Evolutionary conservation across 2,113 vertebrate species (phyloP).

Genomic region (Ploceus nigricollis): DNA sequence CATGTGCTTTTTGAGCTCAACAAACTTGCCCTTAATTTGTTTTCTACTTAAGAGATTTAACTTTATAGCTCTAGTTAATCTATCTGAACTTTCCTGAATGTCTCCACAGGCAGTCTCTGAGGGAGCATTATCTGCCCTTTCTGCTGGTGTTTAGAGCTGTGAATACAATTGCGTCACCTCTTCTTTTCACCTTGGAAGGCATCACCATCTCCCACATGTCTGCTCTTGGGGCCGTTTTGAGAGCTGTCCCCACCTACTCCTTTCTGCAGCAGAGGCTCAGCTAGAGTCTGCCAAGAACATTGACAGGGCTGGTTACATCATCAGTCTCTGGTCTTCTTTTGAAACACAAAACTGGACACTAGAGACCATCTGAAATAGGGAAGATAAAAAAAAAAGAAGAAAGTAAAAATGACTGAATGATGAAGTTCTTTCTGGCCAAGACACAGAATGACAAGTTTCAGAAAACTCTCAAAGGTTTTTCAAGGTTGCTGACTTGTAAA

Average conservation of each 20-base stretch:
- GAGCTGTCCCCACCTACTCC: background rate
- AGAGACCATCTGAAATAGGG: background rate
- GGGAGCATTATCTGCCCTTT: background rate
- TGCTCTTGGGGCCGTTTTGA: background rate
- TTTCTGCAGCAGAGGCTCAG: background rate
- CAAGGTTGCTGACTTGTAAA: background rate
- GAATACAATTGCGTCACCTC: background rate
- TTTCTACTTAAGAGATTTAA: background rate
- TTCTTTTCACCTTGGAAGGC: constrained; percentile 3
- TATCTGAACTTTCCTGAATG: constrained; percentile 27
- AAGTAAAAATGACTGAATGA: background rate
- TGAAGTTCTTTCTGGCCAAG: background rate
- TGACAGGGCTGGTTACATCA: background rate
- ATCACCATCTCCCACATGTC: background rate
- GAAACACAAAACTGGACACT: background rate
- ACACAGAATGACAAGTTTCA: background rate
- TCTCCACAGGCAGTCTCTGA: background rate
- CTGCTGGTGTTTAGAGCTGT: background rate
- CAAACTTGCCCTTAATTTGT: background rate
- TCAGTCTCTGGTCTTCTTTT: background rate
- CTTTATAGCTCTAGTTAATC: constrained; percentile 27
- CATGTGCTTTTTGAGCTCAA: background rate
- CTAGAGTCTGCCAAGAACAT: background rate
- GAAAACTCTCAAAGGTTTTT: background rate
- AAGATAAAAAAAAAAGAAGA: background rate